Percentiles rank a stretch among this genome's conserved stretches.
Evolutionary conservation across 1,140 invertebrate genomes (phyloP).

Genomic region (Callitettix versicolor): DNA sequence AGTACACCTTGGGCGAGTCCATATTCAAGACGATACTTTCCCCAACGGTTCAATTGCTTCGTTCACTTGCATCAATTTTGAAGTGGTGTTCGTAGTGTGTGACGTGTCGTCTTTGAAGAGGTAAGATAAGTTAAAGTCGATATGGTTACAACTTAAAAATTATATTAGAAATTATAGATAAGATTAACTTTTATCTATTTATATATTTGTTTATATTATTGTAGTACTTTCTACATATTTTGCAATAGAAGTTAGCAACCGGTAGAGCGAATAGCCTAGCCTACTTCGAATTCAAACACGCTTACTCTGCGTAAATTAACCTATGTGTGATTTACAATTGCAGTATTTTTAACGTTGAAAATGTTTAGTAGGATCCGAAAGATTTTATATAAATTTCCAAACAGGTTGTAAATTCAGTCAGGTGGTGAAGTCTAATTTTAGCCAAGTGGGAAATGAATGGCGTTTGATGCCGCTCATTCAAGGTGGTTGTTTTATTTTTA

Average conservation of each 20-base stretch:
- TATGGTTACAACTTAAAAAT: neutral
- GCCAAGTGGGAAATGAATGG: neutral
- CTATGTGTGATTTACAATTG: too few species aligned
- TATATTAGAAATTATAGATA: neutral
- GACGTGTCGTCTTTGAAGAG: slow-evolving; percentile 13
- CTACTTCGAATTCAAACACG: too few species aligned
- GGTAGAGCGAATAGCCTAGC: too few species aligned
- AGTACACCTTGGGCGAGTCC: slow-evolving; percentile 32
- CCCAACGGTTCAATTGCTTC: slow-evolving; percentile 19
- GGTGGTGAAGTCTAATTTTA: neutral
- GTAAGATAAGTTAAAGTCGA: neutral
- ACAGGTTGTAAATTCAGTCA: neutral
- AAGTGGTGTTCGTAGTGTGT: slow-evolving; percentile 17
- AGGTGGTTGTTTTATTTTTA: neutral
- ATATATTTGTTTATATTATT: too few species aligned
- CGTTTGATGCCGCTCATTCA: neutral
- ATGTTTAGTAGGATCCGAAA: too few species aligned
- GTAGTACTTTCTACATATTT: neutral
- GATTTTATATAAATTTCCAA: neutral
- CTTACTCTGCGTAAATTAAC: too few species aligned
- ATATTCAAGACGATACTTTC: slow-evolving; percentile 27
- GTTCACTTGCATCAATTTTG: slow-evolving; percentile 24
- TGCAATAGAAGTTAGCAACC: neutral
- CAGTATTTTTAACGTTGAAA: too few species aligned
- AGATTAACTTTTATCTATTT: neutral